Evolutionary conservation across 1,140 invertebrate genomes (phyloP), one percentile per base, ranked within the genome.

Genomic region (Helicoverpa armigera): DNA sequence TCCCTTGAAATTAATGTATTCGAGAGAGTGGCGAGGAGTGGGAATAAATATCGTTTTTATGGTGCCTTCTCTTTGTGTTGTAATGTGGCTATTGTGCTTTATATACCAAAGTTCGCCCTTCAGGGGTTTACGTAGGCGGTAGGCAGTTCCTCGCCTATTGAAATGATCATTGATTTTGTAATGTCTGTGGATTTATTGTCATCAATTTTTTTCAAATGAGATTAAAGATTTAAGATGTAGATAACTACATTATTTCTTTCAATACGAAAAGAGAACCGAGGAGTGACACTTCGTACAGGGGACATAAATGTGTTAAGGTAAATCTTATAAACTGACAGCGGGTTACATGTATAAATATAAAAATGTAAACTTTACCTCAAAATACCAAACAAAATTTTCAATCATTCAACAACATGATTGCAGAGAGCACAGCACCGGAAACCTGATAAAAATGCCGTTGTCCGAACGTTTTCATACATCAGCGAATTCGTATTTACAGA

Each of bases 391-490:
- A 67, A 51, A 18, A 29, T 29, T 29, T 73, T 73, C 53, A 56
- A 56, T 73, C 51, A 16, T 5, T 56, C 70, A 73, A 73, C 53
- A 56, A 56, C 51, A 56, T 56, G 70, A 73, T 56, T 56, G 51
- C 48, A 14, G 51, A 3, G 70, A 14, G 16, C 69, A 35, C 9
- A 14, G 14, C 53, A n/a, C n/a, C 29, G 51, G 29, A 35, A 56
- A 73, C 23, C 23, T 73, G 70, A 73, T 73, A 73, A 73, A 73
- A 73, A 56, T 70, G 18, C 12, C 50, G 43, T 18, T 53, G 14
- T 56, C 18, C 70, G 29, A 54, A 35, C 56, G 35, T 73, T 73
- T 73, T 73, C 51, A 56, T 56, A 73, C 70, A 73, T 73, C 70
- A 56, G 70, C 70, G 51, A 14, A 16, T 70, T 31, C 48, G 48